Percentiles rank a stretch among this genome's conserved stretches.
phyloP scores from a whole-genome alignment of 1,140 invertebrate species.

The Bombus soroeensis region DNA sequence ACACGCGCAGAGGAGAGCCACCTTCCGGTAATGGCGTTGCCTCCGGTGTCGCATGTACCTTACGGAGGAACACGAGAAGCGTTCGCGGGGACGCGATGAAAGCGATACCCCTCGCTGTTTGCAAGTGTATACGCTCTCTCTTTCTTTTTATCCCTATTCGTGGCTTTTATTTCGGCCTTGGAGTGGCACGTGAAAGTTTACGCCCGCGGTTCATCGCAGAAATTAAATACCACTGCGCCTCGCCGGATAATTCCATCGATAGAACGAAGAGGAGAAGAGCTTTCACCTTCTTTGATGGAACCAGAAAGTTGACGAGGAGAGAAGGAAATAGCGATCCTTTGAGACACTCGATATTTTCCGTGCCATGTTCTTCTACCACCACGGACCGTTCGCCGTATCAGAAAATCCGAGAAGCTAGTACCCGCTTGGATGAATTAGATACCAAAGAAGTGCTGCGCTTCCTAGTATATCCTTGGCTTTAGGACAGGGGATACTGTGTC shows the following conservation, averaged over 20 bases:
- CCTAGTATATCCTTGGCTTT: constrained; percentile 44
- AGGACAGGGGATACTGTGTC: constrained; percentile 37
- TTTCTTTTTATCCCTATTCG: background rate
- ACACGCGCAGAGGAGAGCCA: constrained; percentile 9
- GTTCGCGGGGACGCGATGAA: constrained; percentile 38
- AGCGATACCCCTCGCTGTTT: constrained; percentile 30
- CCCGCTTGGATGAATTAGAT: constrained; percentile 49
- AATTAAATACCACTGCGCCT: constrained; percentile 32
- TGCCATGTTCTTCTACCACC: background rate
- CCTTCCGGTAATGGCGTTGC: constrained; percentile 57
- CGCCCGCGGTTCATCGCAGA: constrained; percentile 23
- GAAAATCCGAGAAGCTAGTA: constrained; percentile 48
- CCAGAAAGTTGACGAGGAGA: background rate
- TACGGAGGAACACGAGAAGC: constrained; percentile 50
- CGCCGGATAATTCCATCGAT: constrained; percentile 24
- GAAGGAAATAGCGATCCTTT: constrained; percentile 50
- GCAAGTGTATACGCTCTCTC: background rate
- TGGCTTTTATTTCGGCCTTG: constrained; percentile 23
- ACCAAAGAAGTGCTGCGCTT: constrained; percentile 41
- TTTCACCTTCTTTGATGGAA: background rate
- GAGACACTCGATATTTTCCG: constrained; percentile 56
- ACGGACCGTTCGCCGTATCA: constrained; percentile 31
- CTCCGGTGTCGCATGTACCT: constrained; percentile 48
- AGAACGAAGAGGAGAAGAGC: background rate
- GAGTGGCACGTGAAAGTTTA: constrained; percentile 11